Evolutionary conservation across 2,797 vertebrate genomes (phyloP), one percentile per base, ranked within the genome.

Genomic region (Apodemus agrarius): DNA sequence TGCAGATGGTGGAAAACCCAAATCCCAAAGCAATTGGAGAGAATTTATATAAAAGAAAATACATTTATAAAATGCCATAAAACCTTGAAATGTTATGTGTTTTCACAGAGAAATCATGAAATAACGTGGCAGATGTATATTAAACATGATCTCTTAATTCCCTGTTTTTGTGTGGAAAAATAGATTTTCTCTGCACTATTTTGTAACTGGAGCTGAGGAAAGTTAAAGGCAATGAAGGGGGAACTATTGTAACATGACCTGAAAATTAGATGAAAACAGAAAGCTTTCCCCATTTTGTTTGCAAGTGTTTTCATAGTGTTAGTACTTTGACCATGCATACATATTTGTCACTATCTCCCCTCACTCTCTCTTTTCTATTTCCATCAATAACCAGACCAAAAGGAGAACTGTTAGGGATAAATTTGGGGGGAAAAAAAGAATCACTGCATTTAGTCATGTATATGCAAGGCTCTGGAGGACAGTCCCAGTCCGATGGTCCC

Each of bases 51-150:
- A 96, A 90, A 91, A 91, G 78, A 2, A 24, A 63, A 57, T 65
- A 78, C 74, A 5, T 59, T 6, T 40, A 83, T 22, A 89, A 90
- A 94, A 86, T 13, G 37, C 17, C 65, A 84, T 16, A 29, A 79
- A 90, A 89, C 16, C 49, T 87, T 79, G 79, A 91, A 94, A 95
- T 86, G 34, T 34, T 19, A 34, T 65, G 65, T 29, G 78, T 37
- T 59, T 75, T 91, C 22, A 96, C n/a, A n/a, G 34, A 95, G 76
- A 96, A 93, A 59, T 78, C 10, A 94, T 16, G 14, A 94, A 94
- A 80, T 63, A 93, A 83, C 94, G 26, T 24, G 79, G 4, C 46
- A 80, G 3, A 4, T 40, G 17, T 65, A 24, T 57, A 87, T 72
- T 12, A 91, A 87, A 91, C 21, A 86, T 26, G 6, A 0, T 3